A percentile compares a stretch with the other conserved stretches of the same genome.
Conservation (phyloP, 1,140 invertebrate species). For the Stenopsyche tienmushanensis region DNA sequence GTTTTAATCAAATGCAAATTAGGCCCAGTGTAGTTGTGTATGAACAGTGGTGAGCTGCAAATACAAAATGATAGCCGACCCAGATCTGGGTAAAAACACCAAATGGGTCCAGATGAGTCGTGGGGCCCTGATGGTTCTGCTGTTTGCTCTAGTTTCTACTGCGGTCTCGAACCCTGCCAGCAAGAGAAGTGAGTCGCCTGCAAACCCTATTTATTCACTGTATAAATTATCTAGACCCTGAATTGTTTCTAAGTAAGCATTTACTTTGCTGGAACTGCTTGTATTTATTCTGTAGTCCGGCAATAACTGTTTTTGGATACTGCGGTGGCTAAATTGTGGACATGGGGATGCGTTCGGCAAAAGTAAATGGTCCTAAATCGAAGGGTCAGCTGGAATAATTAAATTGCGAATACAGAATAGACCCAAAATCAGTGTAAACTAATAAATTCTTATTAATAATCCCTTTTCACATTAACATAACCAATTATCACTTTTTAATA, state of each 20-base stretch:
- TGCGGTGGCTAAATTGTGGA: no score
- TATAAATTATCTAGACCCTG: conserved; percentile 5
- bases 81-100: conserved; percentile 11
- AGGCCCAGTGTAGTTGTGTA: conserved; percentile 1
- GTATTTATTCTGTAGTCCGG: no score
- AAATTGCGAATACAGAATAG: no score
- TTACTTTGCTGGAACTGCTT: not conserved
- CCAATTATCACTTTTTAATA: no score
- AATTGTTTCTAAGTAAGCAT: conserved; percentile 8
- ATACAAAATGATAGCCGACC: conserved; percentile 22
- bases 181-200: conserved; percentile 35
- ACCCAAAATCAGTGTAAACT: no score
- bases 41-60: not conserved
- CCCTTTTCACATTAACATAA: no score
- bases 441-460: no score
- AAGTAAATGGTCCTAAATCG: no score
- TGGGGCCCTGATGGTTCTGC: conserved; percentile 22
- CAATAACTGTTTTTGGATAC: no score
- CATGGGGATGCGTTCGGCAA: no score
- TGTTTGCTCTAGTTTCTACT: conserved; percentile 20
- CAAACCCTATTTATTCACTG: not conserved
- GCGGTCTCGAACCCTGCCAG: conserved; percentile 30
- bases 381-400: no score
- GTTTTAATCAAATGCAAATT: conserved; percentile 5
- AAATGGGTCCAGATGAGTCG: conserved; percentile 7